Evolutionary conservation across 2,888 invertebrate genomes (phyloP), one percentile per base, ranked within the genome.

Genomic region (Chrysodeixis includens): DNA sequence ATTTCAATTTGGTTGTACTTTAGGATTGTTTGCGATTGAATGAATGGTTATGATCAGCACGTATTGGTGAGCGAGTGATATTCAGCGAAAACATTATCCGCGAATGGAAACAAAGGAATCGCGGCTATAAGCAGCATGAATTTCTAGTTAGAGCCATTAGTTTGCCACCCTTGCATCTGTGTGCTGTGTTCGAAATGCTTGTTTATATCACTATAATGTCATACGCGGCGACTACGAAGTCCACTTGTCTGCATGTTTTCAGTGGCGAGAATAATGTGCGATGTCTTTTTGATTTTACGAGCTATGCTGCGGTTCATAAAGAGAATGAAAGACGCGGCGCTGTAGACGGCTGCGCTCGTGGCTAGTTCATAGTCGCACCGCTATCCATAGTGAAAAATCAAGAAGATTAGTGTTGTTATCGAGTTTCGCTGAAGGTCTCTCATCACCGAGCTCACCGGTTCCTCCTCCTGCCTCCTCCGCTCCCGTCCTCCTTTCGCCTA

Each of bases 351-450:
- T 86, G 83, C 85, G 74, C 78, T 67, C 84, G 83, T 56, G 81
- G 81, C 83, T 78, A 78, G 76, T 78, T 78, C 84, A 83, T 86
- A 84, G 83, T 86, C 90, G 90, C 90, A 86, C 89, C 91, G 90
- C 90, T 89, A 90, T 91, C 92, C 93, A 93, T 93, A 93, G 93
- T 93, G 93, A 92, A 87, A 88, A 91, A 92, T 92, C 92, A 87
- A 90, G 90, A 86, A 91, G 90, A 90, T 90, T 86, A 84, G 83
- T 89, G 86, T 85, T 85, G 83, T 88, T 84, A 79, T 86, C 85
- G 86, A 89, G 93, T 93, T 93, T 94, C 94, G 94, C 94, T 94
- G 94, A 94, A 94, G 92, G 93, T 94, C 94, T 92, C 94, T 94
- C 94, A 91, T 91, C 92, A 90, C 93, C 90, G 84, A 78, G 79